Base-by-base conservation (phyloP, 2,113 vertebrate genomes). In the Chaetura pelagica region DNA sequence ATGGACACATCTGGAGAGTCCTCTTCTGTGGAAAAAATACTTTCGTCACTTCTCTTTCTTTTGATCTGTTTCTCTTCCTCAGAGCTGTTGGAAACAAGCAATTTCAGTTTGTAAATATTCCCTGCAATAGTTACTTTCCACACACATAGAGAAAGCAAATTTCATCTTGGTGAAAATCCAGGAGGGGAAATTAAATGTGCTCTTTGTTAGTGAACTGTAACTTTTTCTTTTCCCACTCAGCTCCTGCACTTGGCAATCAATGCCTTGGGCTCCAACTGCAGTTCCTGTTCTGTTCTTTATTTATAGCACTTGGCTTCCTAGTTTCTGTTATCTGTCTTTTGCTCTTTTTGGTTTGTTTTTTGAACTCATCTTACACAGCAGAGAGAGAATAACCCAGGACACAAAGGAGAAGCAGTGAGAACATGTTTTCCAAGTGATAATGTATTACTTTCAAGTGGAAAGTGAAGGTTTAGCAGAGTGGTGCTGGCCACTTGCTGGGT, bases 151-250 rank as follows among this genome's bases (percentile, higher is more conserved):
- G 58, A 85, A 69, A 82, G 62, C 17, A 88, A 80, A 83, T 77
- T 85, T 87, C 42, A 38, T 57, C 48, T 85, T 90, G 38, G 46
- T 95, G 67, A 46, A 88, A 86, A 88, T 91, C 59, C 82, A 86
- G 64, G 48, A 63, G 24, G 48, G 27, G 26, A 80, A 89, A 86
- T 83, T 46, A 90, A 95, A 71, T 57, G 46, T 71, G 63, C 38
- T 54, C 14, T 75, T 51, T 80, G 49, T 79, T n/a, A 79, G 49
- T 64, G 57, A 93, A 77, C 72, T 87, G 61, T 61, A 79, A 62
- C 69, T 83, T 93, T 42, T 80, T 75, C 10, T 84, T 87, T 90
- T 71, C 64, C 7, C 48, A 40, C 49, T 76, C 30, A 76, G 91
- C 49, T 82, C 62, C 58, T 58, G 67, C 10, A 32, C 27, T 94